Conservation (phyloP, 2,113 vertebrate species). For the Proteles cristata region DNA sequence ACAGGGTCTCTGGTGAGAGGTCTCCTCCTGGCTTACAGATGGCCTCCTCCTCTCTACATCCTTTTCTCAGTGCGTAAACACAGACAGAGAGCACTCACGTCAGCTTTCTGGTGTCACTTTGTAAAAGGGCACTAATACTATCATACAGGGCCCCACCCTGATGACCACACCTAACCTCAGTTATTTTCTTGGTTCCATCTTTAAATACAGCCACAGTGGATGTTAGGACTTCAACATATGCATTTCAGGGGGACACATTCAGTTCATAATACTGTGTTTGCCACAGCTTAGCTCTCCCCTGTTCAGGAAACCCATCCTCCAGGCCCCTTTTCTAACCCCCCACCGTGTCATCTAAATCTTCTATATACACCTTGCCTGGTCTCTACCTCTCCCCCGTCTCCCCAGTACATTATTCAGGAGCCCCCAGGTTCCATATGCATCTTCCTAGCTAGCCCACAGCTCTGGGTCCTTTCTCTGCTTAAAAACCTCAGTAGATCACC, state of each 20-base stretch:
- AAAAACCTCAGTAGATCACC: not conserved
- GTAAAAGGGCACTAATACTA: not conserved
- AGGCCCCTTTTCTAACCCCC: not conserved
- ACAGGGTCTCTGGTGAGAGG: not conserved
- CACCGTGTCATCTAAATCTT: not conserved
- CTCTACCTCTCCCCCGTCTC: too few species aligned
- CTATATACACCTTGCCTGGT: not conserved
- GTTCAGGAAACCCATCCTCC: not conserved
- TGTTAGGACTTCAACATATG: not conserved
- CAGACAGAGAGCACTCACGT: accelerated
- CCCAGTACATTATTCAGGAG: not conserved
- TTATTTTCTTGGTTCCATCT: not conserved
- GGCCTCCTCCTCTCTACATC: not conserved
- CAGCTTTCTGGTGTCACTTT: not conserved
- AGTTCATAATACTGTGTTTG: not conserved
- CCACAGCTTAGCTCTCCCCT: not conserved
- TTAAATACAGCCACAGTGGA: not conserved
- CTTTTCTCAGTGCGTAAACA: not conserved
- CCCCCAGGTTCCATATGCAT: not conserved
- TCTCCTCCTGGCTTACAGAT: not conserved
- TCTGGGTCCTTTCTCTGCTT: not conserved
- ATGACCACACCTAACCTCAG: not conserved
- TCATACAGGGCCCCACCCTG: not conserved
- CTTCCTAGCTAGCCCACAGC: not conserved
- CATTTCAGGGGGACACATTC: not conserved